Evolutionary conservation across 1,140 invertebrate species (phyloP), one percentile per base, ranked within the genome.

Genomic region (Gryllus bimaculatus): DNA sequence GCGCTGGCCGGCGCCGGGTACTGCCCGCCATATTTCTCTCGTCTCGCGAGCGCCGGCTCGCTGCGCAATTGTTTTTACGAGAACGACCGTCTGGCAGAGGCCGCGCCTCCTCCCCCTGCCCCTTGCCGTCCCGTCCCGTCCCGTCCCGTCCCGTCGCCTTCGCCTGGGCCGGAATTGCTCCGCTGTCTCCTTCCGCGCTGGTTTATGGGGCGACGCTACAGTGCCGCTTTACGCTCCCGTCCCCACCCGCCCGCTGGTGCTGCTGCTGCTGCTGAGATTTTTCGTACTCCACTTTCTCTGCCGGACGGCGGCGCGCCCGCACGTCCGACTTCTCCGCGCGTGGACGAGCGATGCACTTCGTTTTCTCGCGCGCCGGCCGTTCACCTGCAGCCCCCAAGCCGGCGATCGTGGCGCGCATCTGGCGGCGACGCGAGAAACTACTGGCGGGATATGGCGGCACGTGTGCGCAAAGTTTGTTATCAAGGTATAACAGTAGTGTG

Each of bases 11-110:
- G 26, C 26, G 26, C 26, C 5, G 26, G 26, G 26, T 39, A 39
- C 26, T 39, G 26, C 26, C 26, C 26, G 26, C 26, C 26, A 66
- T 66, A 66, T 66, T 66, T 66, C 54, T 66, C 18, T 66, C 54
- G 54, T 1, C 54, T 66, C 18, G 10, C 10, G 54, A 66, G 54
- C 54, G 10, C 54, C 18, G 10, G 18, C 54, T 66, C 26, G 54
- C 54, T 66, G 54, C 54, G 54, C 54, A 66, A 66, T 66, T 66
- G 54, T 66, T 66, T 66, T 66, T 66, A 66, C 54, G 54, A 66
- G 54, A 66, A 66, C 18, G 54, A 18, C 18, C 26, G 26, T 66
- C 18, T 66, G 54, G 54, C 18, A 66, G 10, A 10, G 10, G 1
- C 26, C 1, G 1, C 26, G 26, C 26, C 26, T 5, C 26, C 1